Base-by-base conservation (phyloP, 2,113 vertebrate species). In the Pedetes capensis region DNA sequence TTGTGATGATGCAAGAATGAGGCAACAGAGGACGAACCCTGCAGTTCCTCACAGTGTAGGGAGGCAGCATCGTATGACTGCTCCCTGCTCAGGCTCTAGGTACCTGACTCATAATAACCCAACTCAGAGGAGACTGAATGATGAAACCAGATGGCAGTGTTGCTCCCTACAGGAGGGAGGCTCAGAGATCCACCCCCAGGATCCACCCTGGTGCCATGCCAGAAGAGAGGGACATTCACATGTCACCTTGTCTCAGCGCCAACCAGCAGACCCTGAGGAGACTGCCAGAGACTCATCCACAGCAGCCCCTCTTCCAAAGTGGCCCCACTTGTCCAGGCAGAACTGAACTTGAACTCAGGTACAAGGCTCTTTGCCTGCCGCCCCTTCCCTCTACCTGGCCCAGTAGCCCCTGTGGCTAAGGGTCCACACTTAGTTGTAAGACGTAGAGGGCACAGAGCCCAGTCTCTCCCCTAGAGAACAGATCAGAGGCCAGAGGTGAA, bases 231-330 rank as follows among this genome's bases (percentile, higher is more conserved):
- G 18, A 5, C 6, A 17, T 44, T 29, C 53, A n/a, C 34, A 8
- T 5, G 0, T 1, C 2, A 2, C 17, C 29, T 42, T 2, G 23
- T 39, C 37, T 20, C 5, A 29, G 27, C 23, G 32, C 32, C 85
- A 63, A 5, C 49, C 13, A 14, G 53, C 53, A 59, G 89, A 47
- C 47, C 32, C 44, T 8, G 13, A 14, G 32, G 20, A 25, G 55
- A 5, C 16, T 10, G 6, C 4, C n/a, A 1, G 32, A 49, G 18
- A 39, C 27, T n/a, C 63, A 6, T 1, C 1, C 32, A 23, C 0
- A 6, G 2, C 16, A 22, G 79, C 32, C 22, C 32, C 22, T 20
- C 9, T 29, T 22, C n/a, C 32, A 3, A 37, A 64, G 47, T 1
- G 18, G 59, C 7, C 12, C n/a, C 44, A 37, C n/a, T 12, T n/a